A percentile compares a stretch with the other conserved stretches of the same genome.
Evolutionary conservation across 2,797 vertebrate species (phyloP).

Genomic region (Falco biarmicus): DNA sequence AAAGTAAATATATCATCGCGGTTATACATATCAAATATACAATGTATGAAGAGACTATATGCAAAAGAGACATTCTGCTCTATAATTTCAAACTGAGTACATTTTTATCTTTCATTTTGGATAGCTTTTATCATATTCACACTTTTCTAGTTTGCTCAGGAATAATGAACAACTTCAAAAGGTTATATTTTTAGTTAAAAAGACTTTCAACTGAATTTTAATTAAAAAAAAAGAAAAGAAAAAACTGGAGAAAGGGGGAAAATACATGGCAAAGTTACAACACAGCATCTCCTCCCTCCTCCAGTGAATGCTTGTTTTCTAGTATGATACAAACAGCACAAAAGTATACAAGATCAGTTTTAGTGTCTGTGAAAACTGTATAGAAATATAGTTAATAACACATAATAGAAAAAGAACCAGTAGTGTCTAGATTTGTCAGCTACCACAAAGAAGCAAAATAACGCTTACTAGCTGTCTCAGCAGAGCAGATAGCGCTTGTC

Average conservation of each 20-base stretch:
- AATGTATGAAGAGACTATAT: not conserved
- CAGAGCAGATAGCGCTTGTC: not conserved
- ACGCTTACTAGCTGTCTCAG: not conserved
- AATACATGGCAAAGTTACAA: not conserved
- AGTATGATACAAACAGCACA: not conserved
- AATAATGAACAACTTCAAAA: constrained; percentile 52
- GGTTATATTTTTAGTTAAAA: constrained; percentile 43
- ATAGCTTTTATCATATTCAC: constrained; percentile 36
- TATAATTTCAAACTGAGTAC: constrained; percentile 18
- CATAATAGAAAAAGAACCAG: not conserved
- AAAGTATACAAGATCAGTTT: not conserved
- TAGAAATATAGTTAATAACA: not conserved
- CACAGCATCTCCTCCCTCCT: not conserved
- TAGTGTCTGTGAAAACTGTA: not conserved
- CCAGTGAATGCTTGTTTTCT: not conserved
- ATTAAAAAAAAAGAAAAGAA: not conserved
- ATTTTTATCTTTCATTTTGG: constrained; percentile 40
- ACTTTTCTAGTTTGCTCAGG: not conserved
- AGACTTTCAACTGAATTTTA: constrained; percentile 20
- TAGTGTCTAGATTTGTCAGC: not conserved
- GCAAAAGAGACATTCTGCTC: constrained; percentile 7
- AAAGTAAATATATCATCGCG: constrained; percentile 22
- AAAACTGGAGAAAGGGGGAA: not conserved
- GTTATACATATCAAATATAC: constrained; percentile 7
- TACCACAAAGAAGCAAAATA: not conserved